A percentile compares a stretch with the other conserved stretches of the same genome.
Evolutionary conservation across 2,888 invertebrate genomes (phyloP).

Genomic region (Tetranychus truncatus): DNA sequence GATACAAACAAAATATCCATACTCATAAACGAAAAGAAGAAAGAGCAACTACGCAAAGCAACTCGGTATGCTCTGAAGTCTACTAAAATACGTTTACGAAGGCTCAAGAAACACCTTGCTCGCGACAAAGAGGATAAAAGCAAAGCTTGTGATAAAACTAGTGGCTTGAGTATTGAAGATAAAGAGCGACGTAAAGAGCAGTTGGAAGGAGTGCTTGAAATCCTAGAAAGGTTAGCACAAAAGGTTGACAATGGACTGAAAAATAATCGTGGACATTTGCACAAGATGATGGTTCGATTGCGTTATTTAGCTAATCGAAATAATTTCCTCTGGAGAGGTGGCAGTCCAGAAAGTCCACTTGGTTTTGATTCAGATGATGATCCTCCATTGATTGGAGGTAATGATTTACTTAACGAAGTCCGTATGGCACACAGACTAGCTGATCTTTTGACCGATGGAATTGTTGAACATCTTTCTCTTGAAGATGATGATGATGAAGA

Average conservation of each 20-base stretch:
- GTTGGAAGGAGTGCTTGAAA: conserved; percentile 12
- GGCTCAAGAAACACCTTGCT: background rate
- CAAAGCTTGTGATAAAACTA: background rate
- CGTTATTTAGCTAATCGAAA: conserved; percentile 17
- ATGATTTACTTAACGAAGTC: background rate
- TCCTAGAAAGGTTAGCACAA: conserved; percentile 11
- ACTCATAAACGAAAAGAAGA: conserved; percentile 17
- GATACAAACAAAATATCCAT: conserved; percentile 13
- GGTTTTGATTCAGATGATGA: conserved; percentile 14
- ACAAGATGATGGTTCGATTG: conserved; percentile 8
- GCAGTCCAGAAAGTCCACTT: conserved; percentile 3
- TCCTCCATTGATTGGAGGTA: conserved; percentile 3
- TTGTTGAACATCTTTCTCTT: background rate
- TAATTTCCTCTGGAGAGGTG: conserved; percentile 17
- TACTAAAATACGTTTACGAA: conserved; percentile 10
- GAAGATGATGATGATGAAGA: background rate
- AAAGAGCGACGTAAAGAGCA: background rate
- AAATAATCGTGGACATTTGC: conserved; percentile 5
- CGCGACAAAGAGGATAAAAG: background rate
- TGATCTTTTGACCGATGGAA: conserved; percentile 7
- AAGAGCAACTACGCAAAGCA: conserved; percentile 17
- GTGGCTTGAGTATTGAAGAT: background rate
- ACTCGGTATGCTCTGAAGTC: conserved; percentile 3
- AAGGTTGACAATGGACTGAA: background rate
- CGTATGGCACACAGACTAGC: background rate